A percentile compares a stretch with the other conserved stretches of the same genome.
phyloP scores from a whole-genome alignment of 1,140 invertebrate species.

The Prorops nasuta region DNA sequence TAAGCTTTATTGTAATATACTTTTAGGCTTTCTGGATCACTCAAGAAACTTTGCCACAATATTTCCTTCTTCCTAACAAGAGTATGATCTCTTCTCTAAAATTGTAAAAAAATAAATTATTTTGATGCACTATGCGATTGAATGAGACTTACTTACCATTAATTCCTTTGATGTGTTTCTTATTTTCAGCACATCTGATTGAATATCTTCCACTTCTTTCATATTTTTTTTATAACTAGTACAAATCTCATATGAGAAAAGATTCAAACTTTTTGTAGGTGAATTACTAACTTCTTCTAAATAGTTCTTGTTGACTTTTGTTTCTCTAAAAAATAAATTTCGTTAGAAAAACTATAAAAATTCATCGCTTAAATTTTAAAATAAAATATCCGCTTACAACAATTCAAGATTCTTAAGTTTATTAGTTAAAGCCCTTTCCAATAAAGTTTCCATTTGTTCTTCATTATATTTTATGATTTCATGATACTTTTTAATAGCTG shows the following conservation, averaged over 20 bases:
- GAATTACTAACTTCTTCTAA: slow-evolving; percentile 28
- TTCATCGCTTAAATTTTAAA: background rate
- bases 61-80: too few relatives aligned
- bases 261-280: slow-evolving; percentile 33
- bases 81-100: too few relatives aligned
- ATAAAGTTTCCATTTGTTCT: slow-evolving; percentile 18
- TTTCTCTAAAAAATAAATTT: slow-evolving; percentile 19
- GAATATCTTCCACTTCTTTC: slow-evolving; percentile 21
- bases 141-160: slow-evolving; percentile 36
- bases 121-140: too few relatives aligned
- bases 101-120: too few relatives aligned
- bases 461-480: slow-evolving; percentile 22
- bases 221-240: slow-evolving; percentile 22
- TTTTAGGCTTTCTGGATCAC: too few relatives aligned
- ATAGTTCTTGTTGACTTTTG: slow-evolving; percentile 17
- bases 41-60: slow-evolving; percentile 39
- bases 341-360: background rate
- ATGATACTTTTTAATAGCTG: slow-evolving; percentile 29
- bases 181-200: slow-evolving; percentile 25
- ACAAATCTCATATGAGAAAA: slow-evolving; percentile 20
- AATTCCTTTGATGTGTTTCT: slow-evolving; percentile 40
- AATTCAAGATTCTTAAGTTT: slow-evolving; percentile 10
- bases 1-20: too few relatives aligned
- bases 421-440: slow-evolving; percentile 10
- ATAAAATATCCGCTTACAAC: slow-evolving; percentile 13